A percentile compares a stretch with the other conserved stretches of the same genome.
Conservation (phyloP, 2,797 vertebrate species). For the Serranus cabrilla region DNA sequence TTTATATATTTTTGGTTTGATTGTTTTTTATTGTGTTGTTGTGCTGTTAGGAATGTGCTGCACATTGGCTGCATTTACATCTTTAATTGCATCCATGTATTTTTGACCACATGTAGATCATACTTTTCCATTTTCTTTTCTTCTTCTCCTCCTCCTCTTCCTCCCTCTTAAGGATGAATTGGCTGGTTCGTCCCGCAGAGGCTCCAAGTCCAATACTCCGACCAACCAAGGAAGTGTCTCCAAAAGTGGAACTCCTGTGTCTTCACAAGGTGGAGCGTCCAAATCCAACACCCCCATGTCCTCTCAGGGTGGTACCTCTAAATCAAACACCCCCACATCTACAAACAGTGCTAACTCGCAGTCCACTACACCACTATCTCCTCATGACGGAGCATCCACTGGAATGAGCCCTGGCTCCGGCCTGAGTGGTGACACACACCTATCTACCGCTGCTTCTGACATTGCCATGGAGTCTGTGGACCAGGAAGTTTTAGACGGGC, state of each 20-base stretch:
- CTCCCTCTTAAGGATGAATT: slow-evolving; percentile 91
- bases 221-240: slow-evolving; percentile 53
- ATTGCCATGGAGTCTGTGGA: slow-evolving; percentile 79
- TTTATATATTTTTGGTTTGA: neutral
- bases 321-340: slow-evolving; percentile 45
- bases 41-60: neutral
- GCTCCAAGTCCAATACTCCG: slow-evolving; percentile 78
- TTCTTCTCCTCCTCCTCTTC: neutral
- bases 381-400: slow-evolving; percentile 15
- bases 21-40: neutral
- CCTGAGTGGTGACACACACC: slow-evolving; percentile 35
- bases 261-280: slow-evolving; percentile 41
- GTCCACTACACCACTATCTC: slow-evolving; percentile 39
- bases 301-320: slow-evolving; percentile 48
- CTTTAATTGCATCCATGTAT: neutral
- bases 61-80: neutral
- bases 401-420: slow-evolving; percentile 69
- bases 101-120: neutral
- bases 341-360: slow-evolving; percentile 20
- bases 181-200: slow-evolving; percentile 82
- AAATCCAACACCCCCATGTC: slow-evolving; percentile 48
- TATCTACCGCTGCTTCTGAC: slow-evolving; percentile 82
- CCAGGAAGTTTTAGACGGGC: slow-evolving; percentile 79
- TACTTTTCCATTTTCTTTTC: neutral
- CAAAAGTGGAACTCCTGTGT: slow-evolving; percentile 40